Evolutionary conservation across 2,888 invertebrate species (phyloP).

Genomic region (Sycophila texana): DNA sequence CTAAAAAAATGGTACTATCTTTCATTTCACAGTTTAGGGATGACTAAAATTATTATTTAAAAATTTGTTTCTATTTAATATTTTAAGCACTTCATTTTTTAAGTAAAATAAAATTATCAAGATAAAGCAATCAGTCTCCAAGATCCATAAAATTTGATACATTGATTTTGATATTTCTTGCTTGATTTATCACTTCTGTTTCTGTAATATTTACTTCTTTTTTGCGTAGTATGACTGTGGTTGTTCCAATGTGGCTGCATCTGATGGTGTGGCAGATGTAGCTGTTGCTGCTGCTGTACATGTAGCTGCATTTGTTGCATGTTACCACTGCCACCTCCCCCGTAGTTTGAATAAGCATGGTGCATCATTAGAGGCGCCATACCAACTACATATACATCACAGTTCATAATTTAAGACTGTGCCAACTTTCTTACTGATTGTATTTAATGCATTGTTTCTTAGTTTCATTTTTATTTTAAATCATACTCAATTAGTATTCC

Average conservation of each 20-base stretch:
- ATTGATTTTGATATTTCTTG: conserved; percentile 47
- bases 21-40: not conserved
- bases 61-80: too few species aligned
- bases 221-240: conserved; percentile 73
- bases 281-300: conserved; percentile 76
- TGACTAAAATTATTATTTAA: not conserved
- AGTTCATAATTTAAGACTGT: conserved; percentile 69
- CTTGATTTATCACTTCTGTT: conserved; percentile 58
- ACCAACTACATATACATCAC: conserved; percentile 74
- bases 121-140: conserved; percentile 8
- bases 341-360: conserved; percentile 79
- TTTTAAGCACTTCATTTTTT: too few species aligned
- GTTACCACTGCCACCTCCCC: conserved; percentile 79
- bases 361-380: conserved; percentile 77
- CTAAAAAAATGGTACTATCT: conserved; percentile 3
- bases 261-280: conserved; percentile 72
- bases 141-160: conserved; percentile 35
- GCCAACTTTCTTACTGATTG: conserved; percentile 53
- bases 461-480: conserved; percentile 29
- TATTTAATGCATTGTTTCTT: conserved; percentile 28
- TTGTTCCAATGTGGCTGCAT: conserved; percentile 77
- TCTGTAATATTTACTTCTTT: conserved; percentile 76
- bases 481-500: conserved; percentile 54
- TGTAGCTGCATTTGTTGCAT: conserved; percentile 77
- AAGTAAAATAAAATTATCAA: too few species aligned